These are phyloP conservation scores for Manis javanica DNA, from an alignment of 2,797 vertebrate genomes.

Conservation along the genomic window DNA sequence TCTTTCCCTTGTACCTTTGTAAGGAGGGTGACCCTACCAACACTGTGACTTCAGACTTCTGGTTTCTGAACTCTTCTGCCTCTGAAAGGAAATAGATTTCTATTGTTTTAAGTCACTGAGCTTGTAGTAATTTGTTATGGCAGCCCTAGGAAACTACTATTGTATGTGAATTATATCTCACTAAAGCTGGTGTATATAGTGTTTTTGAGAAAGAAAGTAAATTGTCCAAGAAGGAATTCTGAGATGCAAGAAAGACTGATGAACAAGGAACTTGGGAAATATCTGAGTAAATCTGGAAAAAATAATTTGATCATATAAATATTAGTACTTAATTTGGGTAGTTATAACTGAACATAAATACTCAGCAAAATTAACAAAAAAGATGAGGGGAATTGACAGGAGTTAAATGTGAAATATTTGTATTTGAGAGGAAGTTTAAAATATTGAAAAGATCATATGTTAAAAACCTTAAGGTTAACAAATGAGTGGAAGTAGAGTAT, in stretches of 20 bases:
- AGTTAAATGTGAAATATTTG: conserved; percentile 23
- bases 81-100: background rate
- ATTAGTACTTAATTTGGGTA: background rate
- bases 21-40: background rate
- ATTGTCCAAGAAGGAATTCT: background rate
- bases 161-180: background rate
- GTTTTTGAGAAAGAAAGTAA: background rate
- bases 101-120: background rate
- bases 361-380: background rate
- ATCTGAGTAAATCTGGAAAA: background rate
- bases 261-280: background rate
- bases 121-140: background rate
- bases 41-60: background rate
- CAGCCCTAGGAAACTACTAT: background rate
- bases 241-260: background rate
- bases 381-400: background rate
- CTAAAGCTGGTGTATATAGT: background rate
- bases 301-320: background rate
- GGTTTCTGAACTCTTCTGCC: background rate
- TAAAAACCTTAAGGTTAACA: conserved; percentile 8
- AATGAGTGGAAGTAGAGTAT: background rate
- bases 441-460: background rate
- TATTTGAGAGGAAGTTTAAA: background rate
- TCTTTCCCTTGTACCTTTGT: background rate
- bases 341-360: background rate